These are phyloP conservation scores for Tetramorium simillimum DNA, from an alignment of 1,140 invertebrate genomes.

Conservation along the genomic window DNA sequence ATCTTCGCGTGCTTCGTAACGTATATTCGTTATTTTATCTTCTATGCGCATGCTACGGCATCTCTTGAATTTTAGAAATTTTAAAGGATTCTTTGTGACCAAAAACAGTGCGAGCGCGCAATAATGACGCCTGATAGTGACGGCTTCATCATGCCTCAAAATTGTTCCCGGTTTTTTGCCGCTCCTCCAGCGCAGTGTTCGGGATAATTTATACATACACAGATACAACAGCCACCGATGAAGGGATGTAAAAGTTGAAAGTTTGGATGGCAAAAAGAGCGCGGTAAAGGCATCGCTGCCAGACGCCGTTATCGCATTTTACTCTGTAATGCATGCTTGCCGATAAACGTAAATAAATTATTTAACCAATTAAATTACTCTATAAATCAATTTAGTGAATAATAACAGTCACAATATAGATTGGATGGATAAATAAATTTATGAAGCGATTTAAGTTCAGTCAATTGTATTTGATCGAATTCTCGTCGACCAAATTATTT, in stretches of 20 bases:
- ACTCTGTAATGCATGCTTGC: slow-evolving; percentile 1
- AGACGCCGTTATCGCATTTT: slow-evolving; percentile 26
- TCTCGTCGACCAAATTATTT: not conserved
- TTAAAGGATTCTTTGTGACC: not conserved
- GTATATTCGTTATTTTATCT: slow-evolving; percentile 47
- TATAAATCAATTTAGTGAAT: not conserved
- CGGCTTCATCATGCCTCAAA: slow-evolving; percentile 26
- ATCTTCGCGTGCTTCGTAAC: not conserved
- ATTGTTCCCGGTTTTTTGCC: slow-evolving; percentile 16
- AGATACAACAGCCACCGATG: not conserved
- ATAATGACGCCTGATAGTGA: slow-evolving; percentile 34
- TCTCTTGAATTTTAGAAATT: slow-evolving; percentile 32
- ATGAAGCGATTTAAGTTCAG: not conserved
- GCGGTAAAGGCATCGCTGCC: slow-evolving; percentile 9
- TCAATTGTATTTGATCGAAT: not conserved
- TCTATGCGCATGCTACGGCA: not conserved
- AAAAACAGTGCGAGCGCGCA: not conserved
- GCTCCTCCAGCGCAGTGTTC: no score
- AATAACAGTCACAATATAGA: not conserved
- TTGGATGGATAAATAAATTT: not conserved
- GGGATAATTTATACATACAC: not conserved
- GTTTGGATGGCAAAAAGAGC: slow-evolving; percentile 26
- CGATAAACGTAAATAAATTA: slow-evolving; percentile 2
- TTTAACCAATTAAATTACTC: slow-evolving; percentile 23
- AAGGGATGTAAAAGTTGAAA: slow-evolving; percentile 39